phyloP scores from a whole-genome alignment of 2,113 vertebrate genomes.

The Siniperca knerii region DNA sequence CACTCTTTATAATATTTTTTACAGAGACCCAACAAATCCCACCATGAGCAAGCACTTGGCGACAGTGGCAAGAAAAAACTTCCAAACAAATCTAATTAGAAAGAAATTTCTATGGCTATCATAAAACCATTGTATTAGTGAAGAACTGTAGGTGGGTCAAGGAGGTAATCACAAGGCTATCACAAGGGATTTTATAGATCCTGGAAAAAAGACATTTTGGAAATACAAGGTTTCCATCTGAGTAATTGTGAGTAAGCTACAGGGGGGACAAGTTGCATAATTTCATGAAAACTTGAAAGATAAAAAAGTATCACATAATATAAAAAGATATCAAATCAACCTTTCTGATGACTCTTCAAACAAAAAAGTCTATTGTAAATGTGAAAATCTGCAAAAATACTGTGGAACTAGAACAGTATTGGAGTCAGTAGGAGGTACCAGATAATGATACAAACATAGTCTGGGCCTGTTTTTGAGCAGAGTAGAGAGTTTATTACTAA shows the following conservation, averaged over 20 bases:
- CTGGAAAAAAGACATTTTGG: background rate
- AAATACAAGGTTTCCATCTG: background rate
- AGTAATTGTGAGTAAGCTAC: background rate
- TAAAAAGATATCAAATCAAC: background rate
- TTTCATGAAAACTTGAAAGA: background rate
- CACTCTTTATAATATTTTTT: too few species aligned
- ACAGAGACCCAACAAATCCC: too few species aligned
- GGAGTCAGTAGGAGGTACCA: background rate
- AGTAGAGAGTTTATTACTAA: constrained; percentile 46
- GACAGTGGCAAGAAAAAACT: too few species aligned
- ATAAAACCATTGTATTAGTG: background rate
- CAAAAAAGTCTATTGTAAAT: background rate
- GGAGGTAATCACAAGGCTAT: background rate
- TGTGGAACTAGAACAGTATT: background rate
- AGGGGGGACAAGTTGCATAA: background rate
- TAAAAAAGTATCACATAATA: background rate
- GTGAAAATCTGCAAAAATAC: background rate
- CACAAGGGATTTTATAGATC: background rate
- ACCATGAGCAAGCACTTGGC: too few species aligned
- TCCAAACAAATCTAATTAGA: background rate
- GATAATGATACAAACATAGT: constrained; percentile 19
- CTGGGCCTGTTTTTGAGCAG: constrained; percentile 19
- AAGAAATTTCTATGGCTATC: background rate
- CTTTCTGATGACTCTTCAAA: background rate
- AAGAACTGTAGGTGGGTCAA: background rate